Evolutionary conservation across 1,140 invertebrate species (phyloP), one percentile per base, ranked within the genome.

Genomic region (Heterodera carotae): DNA sequence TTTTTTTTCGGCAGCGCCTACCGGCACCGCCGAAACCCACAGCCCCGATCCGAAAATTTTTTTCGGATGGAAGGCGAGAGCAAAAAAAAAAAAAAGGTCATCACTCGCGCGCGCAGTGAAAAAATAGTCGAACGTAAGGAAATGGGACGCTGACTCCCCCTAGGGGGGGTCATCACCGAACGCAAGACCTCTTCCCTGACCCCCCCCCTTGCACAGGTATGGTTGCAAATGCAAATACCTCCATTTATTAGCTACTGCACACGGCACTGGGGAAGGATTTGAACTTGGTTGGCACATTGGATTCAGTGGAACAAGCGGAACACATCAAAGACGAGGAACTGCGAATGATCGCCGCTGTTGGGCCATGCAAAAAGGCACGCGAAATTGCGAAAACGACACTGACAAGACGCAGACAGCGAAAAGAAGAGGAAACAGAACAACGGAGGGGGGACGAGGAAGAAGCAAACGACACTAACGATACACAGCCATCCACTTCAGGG

Each of bases 231-330:
- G n/a, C n/a, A n/a, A n/a, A n/a, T n/a, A n/a, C n/a, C 0, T 31
- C 48, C 29, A 59, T 53, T 18, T 85, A n/a, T 70, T 36, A 86
- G 82, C 69, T 87, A 34, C 56, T 87, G 25, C 84, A 88, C 43
- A 81, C 84, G 27, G 85, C 86, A 3, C 70, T 85, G 5, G 53
- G 62, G 7, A 76, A 81, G 31, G 86, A 88, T 39, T 68, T 85
- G 53, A 81, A 88, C 43, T 69, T 88, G 22, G 64, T 56, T 22
- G 75, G 75, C 34, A 87, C 85, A 3, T 69, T 87, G 10, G 77
- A 83, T 60, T 76, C 84, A 27, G 84, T 86, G 33, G 82, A 84
- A 70, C 70, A 74, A 15, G 86, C 85, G n/a, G 85, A 88, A 67
- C 76, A 82, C 33, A 85, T 82, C 36, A 82, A 80, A 53, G 83